These are phyloP conservation scores for Megaceryle alcyon DNA, from an alignment of 2,797 vertebrate species.

Conservation along the genomic window DNA sequence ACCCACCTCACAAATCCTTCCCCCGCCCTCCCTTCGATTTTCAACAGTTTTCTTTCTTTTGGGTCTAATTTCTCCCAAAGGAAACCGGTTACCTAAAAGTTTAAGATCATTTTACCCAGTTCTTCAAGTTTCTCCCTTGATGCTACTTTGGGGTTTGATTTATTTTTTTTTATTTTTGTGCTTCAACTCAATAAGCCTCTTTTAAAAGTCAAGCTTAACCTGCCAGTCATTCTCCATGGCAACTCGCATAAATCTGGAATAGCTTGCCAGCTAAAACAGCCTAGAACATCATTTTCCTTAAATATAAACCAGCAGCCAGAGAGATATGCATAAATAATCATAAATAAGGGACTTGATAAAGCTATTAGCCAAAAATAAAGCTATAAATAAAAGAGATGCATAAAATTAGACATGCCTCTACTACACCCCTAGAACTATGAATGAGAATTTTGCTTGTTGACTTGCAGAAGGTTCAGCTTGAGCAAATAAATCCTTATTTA, in stretches of 20 bases:
- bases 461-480: neutral
- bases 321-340: neutral
- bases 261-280: neutral
- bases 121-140: neutral
- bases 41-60: no score
- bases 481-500: neutral
- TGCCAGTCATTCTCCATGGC: constrained; percentile 23
- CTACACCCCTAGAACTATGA: neutral
- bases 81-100: neutral
- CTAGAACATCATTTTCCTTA: neutral
- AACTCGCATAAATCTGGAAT: neutral
- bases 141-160: no score
- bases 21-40: no score
- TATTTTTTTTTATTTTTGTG: neutral
- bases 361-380: neutral
- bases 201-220: neutral
- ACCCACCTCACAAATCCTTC: neutral
- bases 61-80: neutral
- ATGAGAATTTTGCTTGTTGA: neutral
- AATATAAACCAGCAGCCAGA: neutral
- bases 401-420: neutral
- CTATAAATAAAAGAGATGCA: neutral
- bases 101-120: neutral
- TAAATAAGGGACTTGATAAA: neutral
- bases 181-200: neutral